phyloP scores from a whole-genome alignment of 2,888 invertebrate genomes.

The Elegia similella region DNA sequence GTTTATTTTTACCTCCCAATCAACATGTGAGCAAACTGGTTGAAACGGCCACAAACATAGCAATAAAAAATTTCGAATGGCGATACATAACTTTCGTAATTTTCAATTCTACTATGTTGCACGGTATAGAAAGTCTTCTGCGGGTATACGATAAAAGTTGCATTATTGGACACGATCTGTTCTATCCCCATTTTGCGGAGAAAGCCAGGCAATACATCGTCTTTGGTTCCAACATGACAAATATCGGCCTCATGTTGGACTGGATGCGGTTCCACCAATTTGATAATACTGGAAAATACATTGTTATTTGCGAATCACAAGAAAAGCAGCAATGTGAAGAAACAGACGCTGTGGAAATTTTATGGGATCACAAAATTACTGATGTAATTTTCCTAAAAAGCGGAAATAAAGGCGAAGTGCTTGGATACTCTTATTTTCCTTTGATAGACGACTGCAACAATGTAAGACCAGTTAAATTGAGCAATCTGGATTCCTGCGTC shows the following conservation, averaged over 20 bases:
- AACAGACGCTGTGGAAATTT: constrained; percentile 38
- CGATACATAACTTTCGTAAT: constrained; percentile 52
- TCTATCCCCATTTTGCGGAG: constrained; percentile 33
- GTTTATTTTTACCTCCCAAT: constrained; percentile 22
- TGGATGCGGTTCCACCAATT: constrained; percentile 45
- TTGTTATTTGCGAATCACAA: constrained; percentile 54
- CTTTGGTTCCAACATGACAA: constrained; percentile 42
- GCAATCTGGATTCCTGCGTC: constrained; percentile 30
- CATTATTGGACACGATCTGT: constrained; percentile 40
- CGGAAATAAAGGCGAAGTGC: constrained; percentile 25
- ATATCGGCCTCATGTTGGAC: constrained; percentile 41
- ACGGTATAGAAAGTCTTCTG: constrained; percentile 49
- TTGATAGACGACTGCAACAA: constrained; percentile 43
- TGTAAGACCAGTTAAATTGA: constrained; percentile 41
- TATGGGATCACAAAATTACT: constrained; percentile 56
- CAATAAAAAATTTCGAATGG: constrained; percentile 55
- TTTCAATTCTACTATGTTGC: constrained; percentile 48
- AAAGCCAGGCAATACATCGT: constrained; percentile 49
- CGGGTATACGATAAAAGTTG: constrained; percentile 45
- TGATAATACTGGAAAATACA: constrained; percentile 57
- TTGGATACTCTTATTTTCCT: constrained; percentile 53
- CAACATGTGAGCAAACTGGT: constrained; percentile 36
- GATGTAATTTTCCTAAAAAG: constrained; percentile 55
- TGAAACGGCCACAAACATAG: constrained; percentile 50
- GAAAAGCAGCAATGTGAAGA: constrained; percentile 48